Percentiles rank a stretch among this genome's conserved stretches.
These are phyloP conservation scores for Lophura swinhoii DNA, from an alignment of 2,797 vertebrate species.

Conservation along the genomic window DNA sequence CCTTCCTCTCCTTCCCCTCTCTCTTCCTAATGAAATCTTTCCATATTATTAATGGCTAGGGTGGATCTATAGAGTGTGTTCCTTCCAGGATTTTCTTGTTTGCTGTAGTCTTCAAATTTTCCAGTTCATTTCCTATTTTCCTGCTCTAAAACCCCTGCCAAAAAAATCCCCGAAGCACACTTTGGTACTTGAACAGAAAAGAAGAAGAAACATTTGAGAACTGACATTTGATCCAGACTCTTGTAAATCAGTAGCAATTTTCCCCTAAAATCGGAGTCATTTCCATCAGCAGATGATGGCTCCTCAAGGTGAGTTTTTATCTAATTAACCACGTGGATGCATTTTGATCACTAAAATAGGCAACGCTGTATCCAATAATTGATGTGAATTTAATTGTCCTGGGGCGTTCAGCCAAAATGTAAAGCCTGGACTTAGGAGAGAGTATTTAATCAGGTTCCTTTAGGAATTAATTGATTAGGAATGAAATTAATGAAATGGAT, in stretches of 20 bases:
- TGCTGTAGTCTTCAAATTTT: constrained; percentile 56
- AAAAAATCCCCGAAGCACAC: background rate
- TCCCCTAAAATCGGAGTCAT: background rate
- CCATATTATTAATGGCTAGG: background rate
- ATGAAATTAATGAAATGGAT: background rate
- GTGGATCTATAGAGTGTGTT: background rate
- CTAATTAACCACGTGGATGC: background rate
- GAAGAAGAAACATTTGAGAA: background rate
- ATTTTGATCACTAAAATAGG: background rate
- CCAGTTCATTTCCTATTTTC: constrained; percentile 55
- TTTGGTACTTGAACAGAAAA: constrained; percentile 15
- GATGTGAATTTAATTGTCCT: background rate
- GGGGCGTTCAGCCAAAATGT: background rate
- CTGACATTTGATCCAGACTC: background rate
- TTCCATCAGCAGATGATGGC: background rate
- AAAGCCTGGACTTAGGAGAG: background rate
- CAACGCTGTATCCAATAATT: background rate
- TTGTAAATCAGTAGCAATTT: background rate
- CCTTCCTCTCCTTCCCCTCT: background rate
- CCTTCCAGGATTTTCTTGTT: constrained; percentile 43
- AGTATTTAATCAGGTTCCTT: background rate
- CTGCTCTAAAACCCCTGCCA: constrained; percentile 50
- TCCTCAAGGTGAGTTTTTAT: constrained; percentile 23
- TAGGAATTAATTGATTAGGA: background rate
- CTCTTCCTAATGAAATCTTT: constrained; percentile 59